Base-by-base conservation (phyloP, 2,797 vertebrate species). In the Coregonus ussuriensis region DNA sequence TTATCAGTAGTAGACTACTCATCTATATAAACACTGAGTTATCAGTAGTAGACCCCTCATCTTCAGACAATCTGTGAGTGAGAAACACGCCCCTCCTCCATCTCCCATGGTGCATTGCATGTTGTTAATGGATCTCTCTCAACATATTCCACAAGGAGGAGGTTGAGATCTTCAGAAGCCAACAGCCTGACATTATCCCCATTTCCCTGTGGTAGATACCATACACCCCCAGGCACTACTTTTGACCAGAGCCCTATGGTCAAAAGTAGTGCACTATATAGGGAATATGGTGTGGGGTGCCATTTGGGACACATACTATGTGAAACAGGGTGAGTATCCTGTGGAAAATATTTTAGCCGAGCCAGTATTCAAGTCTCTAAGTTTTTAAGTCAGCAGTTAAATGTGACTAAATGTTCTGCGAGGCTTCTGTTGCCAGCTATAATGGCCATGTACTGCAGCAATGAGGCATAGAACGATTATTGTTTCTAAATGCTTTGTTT, bases 401-500 rank as follows among this genome's bases (percentile, higher is more conserved):
- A 72, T 75, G 63, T 77, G 83, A 83, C 67, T 86, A 83, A 86
- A 82, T 62, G 74, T 82, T 47, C 69, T 78, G 69, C 74, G 78
- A 75, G 74, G 77, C 76, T 79, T 81, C 80, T 86, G 76, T 80
- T 79, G 78, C 87, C 83, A 84, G 77, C 77, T 86, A 76, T 75
- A 74, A 65, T 82, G 81, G 80, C 75, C 79, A 79, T 82, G 85
- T 72, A 25, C 59, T 63, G n/a, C 59, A 25, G 82, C 75, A 77
- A 78, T 82, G 84, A 71, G 75, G 81, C 77, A 80, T 68, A 77
- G 72, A 81, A 74, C 31, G 33, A 81, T 79, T 82, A 82, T 86
- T 88, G 78, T 85, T 89, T 79, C 53, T 83, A 71, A 82, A 68
- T n/a, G 21, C 79, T 86, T 89, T 83, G 80, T 87, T 87, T 89